These are phyloP conservation scores for Myioborus melanocephalus DNA, from an alignment of 2,797 vertebrate species.

Conservation along the genomic window DNA sequence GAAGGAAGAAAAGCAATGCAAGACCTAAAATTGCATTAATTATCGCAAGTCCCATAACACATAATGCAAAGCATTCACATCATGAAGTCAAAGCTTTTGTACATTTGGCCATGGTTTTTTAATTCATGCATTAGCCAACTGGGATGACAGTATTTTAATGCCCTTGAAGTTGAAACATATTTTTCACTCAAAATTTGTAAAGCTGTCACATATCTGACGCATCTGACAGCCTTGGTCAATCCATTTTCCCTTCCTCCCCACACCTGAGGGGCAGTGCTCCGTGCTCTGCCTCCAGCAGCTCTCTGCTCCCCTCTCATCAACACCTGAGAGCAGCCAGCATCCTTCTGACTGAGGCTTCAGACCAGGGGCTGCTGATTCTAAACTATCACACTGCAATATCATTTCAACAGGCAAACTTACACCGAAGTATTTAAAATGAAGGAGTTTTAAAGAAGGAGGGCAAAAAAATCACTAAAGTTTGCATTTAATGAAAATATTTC, in stretches of 20 bases:
- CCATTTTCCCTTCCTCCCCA: not conserved
- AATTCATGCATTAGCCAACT: not conserved
- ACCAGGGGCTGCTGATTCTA: not conserved
- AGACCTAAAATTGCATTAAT: not conserved
- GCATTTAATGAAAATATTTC: conserved; percentile 60
- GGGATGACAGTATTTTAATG: not conserved
- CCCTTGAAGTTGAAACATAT: not conserved
- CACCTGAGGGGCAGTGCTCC: accelerated
- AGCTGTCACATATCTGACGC: not conserved
- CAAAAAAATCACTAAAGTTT: not conserved
- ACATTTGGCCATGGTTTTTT: not conserved
- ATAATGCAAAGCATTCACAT: not conserved
- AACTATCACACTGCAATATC: not conserved
- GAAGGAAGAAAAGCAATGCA: not conserved
- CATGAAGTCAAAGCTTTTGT: not conserved
- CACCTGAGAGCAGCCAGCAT: not conserved
- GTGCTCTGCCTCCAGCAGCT: not conserved
- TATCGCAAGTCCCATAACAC: not conserved
- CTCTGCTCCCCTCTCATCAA: not conserved
- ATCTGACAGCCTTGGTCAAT: not conserved
- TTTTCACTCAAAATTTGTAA: not conserved
- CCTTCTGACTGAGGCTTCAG: not conserved
- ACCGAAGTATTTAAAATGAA: not conserved
- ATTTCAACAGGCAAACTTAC: not conserved
- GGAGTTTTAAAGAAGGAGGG: not conserved